Evolutionary conservation across 2,888 invertebrate genomes (phyloP), one percentile per base, ranked within the genome.

Genomic region (Lycophotia porphyrea): DNA sequence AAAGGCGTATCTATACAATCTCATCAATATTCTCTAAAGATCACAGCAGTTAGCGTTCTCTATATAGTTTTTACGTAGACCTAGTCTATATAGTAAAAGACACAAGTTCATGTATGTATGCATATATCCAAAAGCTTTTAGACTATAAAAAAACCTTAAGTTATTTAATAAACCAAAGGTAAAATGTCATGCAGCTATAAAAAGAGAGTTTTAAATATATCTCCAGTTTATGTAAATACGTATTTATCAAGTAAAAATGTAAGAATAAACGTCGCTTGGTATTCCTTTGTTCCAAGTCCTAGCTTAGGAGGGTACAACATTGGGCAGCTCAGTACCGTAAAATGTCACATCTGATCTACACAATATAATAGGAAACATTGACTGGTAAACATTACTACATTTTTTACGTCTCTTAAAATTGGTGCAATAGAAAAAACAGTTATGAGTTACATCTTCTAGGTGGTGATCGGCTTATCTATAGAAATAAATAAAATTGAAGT

Each of bases 281-380:
- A 66, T 63, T 44, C 67, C 31, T 63, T 70, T 69, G 39, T 80
- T 66, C 58, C 36, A 61, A n/a, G 21, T 39, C 34, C 24, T 4
- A 27, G 21, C 34, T 47, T 80, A 76, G 60, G 44, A 70, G 79
- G 77, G 58, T 81, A 34, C 65, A 64, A 70, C 64, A 61, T 39
- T 68, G 71, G 39, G 64, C 27, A 42, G 60, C 18, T 31, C 49
- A 68, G 55, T 58, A 58, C 76, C 61, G 44, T 76, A 64, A 76
- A 76, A 72, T 80, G 55, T 72, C 65, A 82, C 58, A 63, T 79
- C 34, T 75, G 60, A 69, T 79, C 47, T 81, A 49, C 21, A 39
- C 66, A 66, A 60, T 5, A 13, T 42, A 44, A 44, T 80, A n/a
- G 7, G 31, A 42, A 42, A 39, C 5, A 58, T n/a, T 31, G 47